Percentiles rank a stretch among this genome's conserved stretches.
phyloP scores from a whole-genome alignment of 2,888 invertebrate genomes.

The Drosophila stalkeri region DNA sequence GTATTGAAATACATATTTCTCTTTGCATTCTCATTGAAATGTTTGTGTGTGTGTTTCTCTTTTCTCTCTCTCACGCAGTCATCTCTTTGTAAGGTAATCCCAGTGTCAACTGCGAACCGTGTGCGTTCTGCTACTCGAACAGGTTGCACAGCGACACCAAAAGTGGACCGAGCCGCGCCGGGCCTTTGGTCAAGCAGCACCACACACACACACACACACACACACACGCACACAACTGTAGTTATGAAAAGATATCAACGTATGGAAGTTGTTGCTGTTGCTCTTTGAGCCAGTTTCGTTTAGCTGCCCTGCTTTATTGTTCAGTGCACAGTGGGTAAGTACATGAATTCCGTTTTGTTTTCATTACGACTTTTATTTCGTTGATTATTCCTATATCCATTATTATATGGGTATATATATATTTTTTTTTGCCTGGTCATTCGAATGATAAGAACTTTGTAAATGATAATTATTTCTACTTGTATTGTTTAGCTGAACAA shows the following conservation, averaged over 20 bases:
- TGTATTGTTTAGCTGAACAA: conserved; percentile 42
- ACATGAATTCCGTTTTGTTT: conserved; percentile 65
- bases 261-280: conserved; percentile 8
- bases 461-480: conserved; percentile 41
- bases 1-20: not conserved
- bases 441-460: conserved; percentile 51
- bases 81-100: conserved; percentile 64
- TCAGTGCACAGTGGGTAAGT: conserved; percentile 36
- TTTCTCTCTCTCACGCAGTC: conserved; percentile 37
- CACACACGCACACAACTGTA: not conserved
- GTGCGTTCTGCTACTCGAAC: conserved; percentile 61
- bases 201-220: conserved; percentile 20
- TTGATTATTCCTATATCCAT: conserved; percentile 21
- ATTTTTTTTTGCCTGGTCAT: conserved; percentile 56
- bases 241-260: conserved; percentile 40
- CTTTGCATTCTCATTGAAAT: not conserved
- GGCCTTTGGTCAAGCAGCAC: conserved; percentile 45
- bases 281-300: conserved; percentile 58
- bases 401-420: conserved; percentile 10
- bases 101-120: conserved; percentile 63
- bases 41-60: conserved; percentile 4
- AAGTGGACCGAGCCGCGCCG: conserved; percentile 24
- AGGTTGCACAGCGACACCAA: conserved; percentile 65
- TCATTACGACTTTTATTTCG: conserved; percentile 59
- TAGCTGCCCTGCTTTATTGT: conserved; percentile 36